Percentiles rank a stretch among this genome's conserved stretches.
phyloP scores from a whole-genome alignment of 2,797 vertebrate species.

The Trichosurus vulpecula region DNA sequence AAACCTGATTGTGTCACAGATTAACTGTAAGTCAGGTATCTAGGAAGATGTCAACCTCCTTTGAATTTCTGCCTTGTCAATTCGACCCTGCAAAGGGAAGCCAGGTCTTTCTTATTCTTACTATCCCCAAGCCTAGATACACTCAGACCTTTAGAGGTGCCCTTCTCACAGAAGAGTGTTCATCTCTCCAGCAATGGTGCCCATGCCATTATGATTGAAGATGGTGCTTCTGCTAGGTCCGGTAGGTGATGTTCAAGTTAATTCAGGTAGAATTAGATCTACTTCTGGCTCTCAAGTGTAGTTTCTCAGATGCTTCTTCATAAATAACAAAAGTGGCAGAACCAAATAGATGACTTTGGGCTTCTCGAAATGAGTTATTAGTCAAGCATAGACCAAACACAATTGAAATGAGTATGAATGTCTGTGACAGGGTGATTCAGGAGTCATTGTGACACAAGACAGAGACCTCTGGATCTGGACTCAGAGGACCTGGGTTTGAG shows the following conservation, averaged over 20 bases:
- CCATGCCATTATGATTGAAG: background rate
- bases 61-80: background rate
- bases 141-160: background rate
- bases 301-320: background rate
- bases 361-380: background rate
- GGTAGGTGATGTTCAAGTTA: background rate
- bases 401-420: background rate
- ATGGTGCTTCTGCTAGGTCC: background rate
- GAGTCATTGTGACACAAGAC: background rate
- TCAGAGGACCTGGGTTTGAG: background rate
- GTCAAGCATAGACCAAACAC: background rate
- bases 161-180: background rate
- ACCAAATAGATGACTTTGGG: background rate
- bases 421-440: background rate
- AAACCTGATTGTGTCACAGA: background rate
- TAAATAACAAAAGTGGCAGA: background rate
- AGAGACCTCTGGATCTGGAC: background rate
- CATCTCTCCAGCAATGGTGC: background rate
- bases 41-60: background rate
- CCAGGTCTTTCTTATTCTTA: background rate
- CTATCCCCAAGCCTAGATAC: background rate
- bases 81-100: background rate
- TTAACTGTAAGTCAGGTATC: background rate
- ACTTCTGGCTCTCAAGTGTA: background rate
- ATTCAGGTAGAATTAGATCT: background rate